Evolutionary conservation across 1,140 invertebrate genomes (phyloP), one percentile per base, ranked within the genome.

Genomic region (Atopsyche davidsoni): DNA sequence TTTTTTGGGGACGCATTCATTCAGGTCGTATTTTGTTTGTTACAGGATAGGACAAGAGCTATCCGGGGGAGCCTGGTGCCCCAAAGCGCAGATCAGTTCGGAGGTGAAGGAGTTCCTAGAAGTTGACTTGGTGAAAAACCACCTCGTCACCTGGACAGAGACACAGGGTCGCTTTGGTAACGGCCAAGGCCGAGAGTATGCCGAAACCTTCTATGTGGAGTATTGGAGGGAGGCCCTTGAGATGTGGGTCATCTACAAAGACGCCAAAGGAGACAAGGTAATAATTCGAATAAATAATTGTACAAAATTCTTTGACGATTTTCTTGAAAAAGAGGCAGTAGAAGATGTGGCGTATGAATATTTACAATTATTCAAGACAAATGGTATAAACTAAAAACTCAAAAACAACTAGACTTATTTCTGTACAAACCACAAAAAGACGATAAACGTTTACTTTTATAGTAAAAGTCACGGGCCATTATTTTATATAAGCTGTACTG

Each of bases 51-150:
- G 88, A 1, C 82, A 83, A 23, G 92, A 96, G 63, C 82, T 84
- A 55, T 87, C 88, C 57, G 90, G 91, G 1, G 93, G 93, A 1
- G 92, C 93, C 0, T 96, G 93, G 93, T 96, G 93, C 71, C 92
- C 93, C 0, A 84, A 86, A 56, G 79, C 81, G 1, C 80, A 88
- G 58, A 86, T 88, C 51, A 79, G 79, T 55, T 78, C 77, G 14
- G 77, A 80, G 38, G 79, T 85, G 16, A 79, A 86, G 9, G 92
- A 96, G 64, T 96, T 83, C 64, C 71, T 96, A 31, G 88, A 96
- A 66, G 82, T 96, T 25, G 86, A 95, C 62, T 71, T 96, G 9
- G 75, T 76, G 3, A 73, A 74, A 39, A 77, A 89, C 55, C 86
- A 89, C 61, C 73, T 92, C 54, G 82, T 96, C 56, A 91, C 88